These are phyloP conservation scores for Myiopsitta monachus DNA, from an alignment of 2,113 vertebrate species.

Conservation along the genomic window DNA sequence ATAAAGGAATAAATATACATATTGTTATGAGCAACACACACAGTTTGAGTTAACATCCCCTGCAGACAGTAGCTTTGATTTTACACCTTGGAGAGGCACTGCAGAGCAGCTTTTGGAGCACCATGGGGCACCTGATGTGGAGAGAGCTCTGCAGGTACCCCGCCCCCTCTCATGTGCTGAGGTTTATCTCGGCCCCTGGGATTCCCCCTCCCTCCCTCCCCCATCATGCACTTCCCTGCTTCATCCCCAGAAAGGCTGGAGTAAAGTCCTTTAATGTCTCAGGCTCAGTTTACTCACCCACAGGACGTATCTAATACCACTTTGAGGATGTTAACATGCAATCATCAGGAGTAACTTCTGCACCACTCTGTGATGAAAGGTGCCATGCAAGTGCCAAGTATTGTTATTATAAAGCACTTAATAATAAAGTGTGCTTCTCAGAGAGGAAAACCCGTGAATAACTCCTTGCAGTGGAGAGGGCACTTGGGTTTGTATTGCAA, in stretches of 20 bases:
- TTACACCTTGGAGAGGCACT: background rate
- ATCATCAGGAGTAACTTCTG: background rate
- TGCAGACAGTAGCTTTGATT: fast-evolving
- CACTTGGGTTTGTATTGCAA: background rate
- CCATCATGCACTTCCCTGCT: background rate
- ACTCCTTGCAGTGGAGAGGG: background rate
- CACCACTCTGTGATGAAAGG: background rate
- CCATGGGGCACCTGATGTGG: fast-evolving
- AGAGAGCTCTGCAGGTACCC: background rate
- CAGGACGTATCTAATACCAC: background rate
- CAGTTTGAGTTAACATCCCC: background rate
- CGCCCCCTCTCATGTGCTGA: fast-evolving
- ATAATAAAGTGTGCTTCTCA: background rate
- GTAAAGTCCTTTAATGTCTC: background rate
- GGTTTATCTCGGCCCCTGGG: background rate
- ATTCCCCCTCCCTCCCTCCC: background rate
- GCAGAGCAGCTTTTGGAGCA: background rate
- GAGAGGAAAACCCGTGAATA: background rate
- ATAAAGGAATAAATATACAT: background rate
- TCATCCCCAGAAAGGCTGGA: background rate
- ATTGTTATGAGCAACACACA: fast-evolving
- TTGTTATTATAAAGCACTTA: constrained; percentile 17
- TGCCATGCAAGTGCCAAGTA: background rate
- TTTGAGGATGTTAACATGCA: background rate
- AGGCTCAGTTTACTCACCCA: background rate